Evolutionary conservation across 2,113 vertebrate genomes (phyloP).

Genomic region (Channa maculata): DNA sequence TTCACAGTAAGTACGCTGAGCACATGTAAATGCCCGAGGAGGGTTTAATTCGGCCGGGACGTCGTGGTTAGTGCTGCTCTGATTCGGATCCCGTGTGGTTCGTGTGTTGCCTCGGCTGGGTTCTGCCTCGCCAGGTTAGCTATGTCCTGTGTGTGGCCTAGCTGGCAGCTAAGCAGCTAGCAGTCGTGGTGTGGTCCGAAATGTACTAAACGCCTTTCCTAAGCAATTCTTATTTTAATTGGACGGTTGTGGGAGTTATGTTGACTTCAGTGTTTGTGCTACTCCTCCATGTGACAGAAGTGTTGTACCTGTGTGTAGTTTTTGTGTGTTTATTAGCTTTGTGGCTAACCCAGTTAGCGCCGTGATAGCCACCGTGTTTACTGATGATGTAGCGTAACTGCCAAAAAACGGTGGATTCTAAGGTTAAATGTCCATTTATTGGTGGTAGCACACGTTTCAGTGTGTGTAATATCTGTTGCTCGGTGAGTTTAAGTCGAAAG

Average conservation of each 20-base stretch:
- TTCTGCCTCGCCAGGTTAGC: slow-evolving; percentile 85
- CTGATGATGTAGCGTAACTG: slow-evolving; percentile 47
- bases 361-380: slow-evolving; percentile 70
- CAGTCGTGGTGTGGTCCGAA: slow-evolving; percentile 46
- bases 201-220: not conserved
- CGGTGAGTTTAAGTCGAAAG: not conserved
- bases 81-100: slow-evolving; percentile 82
- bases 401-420: not conserved
- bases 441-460: not conserved
- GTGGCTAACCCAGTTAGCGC: slow-evolving; percentile 68
- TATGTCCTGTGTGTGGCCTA: slow-evolving; percentile 80
- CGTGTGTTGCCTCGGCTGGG: slow-evolving; percentile 80
- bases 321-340: slow-evolving; percentile 63
- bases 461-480: not conserved
- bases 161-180: slow-evolving; percentile 76
- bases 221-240: too few relatives aligned
- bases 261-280: not conserved
- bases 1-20: slow-evolving; percentile 70
- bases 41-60: slow-evolving; percentile 1
- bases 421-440: not conserved
- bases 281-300: slow-evolving; percentile 47
- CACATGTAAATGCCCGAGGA: not conserved
- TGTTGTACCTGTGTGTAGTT: slow-evolving; percentile 27
- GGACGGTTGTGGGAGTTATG: not conserved
- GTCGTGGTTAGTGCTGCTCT: slow-evolving; percentile 63